These are phyloP conservation scores for Phoebastria nigripes DNA, from an alignment of 2,797 vertebrate species.

Conservation along the genomic window DNA sequence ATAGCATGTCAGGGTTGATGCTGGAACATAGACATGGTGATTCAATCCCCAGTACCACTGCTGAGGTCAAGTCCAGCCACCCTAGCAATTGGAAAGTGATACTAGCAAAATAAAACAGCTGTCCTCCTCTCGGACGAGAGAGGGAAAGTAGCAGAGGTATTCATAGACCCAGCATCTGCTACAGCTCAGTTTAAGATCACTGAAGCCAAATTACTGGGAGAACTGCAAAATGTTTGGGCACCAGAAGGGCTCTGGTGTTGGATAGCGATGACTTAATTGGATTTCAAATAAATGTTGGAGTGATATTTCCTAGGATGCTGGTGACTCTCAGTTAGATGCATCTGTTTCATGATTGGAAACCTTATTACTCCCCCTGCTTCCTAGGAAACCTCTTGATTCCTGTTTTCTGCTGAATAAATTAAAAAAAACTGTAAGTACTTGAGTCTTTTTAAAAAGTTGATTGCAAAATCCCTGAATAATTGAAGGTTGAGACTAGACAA, in stretches of 20 bases:
- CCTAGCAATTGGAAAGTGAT: background rate
- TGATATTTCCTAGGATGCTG: conserved; percentile 4
- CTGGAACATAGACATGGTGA: background rate
- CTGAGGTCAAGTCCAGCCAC: background rate
- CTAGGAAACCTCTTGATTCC: conserved; percentile 5
- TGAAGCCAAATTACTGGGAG: background rate
- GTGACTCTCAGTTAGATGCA: background rate
- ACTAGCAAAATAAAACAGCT: background rate
- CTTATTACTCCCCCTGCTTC: background rate
- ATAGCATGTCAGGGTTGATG: conserved; percentile 15
- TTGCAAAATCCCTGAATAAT: background rate
- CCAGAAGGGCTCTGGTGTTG: background rate
- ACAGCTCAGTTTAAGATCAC: background rate
- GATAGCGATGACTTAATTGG: background rate
- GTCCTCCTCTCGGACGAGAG: background rate
- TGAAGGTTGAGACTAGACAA: background rate
- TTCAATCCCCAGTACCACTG: background rate
- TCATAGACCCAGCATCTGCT: background rate
- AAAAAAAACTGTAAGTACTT: background rate
- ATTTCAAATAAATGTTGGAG: conserved; percentile 13
- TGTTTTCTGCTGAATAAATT: background rate
- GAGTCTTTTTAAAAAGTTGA: background rate
- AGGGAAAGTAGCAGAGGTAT: background rate
- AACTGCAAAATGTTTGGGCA: background rate
- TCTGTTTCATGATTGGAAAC: background rate